phyloP scores from a whole-genome alignment of 2,888 invertebrate genomes.

The Epinotia demarniana region DNA sequence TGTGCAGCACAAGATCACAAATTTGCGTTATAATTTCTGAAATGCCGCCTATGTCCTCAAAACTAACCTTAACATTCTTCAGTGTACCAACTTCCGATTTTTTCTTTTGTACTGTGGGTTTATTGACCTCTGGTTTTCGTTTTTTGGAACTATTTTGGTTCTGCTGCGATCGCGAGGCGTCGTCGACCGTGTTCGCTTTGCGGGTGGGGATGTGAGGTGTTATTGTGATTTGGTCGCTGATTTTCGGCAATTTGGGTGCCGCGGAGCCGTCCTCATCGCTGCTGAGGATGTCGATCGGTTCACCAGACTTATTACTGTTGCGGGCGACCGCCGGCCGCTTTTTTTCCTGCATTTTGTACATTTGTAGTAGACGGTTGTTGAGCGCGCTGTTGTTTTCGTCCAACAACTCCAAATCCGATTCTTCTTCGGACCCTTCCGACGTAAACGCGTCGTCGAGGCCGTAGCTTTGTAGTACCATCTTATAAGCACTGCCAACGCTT shows the following conservation, averaged over 20 bases:
- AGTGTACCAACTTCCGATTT: conserved; percentile 68
- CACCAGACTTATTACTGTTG: conserved; percentile 72
- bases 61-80: conserved; percentile 82
- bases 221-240: conserved; percentile 80
- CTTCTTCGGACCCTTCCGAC: conserved; percentile 85
- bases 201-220: conserved; percentile 75
- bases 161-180: conserved; percentile 59
- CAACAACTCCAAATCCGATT: conserved; percentile 89
- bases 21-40: conserved; percentile 88
- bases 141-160: conserved; percentile 67
- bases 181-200: conserved; percentile 64
- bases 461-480: conserved; percentile 88
- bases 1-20: conserved; percentile 91
- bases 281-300: conserved; percentile 79
- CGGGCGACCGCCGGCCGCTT: conserved; percentile 72
- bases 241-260: conserved; percentile 79
- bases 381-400: conserved; percentile 92
- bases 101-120: conserved; percentile 64
- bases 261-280: conserved; percentile 75
- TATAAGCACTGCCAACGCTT: conserved; percentile 91
- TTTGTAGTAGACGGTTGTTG: conserved; percentile 82
- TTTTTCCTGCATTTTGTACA: conserved; percentile 82
- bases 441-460: conserved; percentile 85
- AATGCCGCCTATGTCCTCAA: conserved; percentile 93
- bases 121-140: conserved; percentile 68